A percentile compares a stretch with the other conserved stretches of the same genome.
Conservation (phyloP, 2,113 vertebrate genomes). For the Rhipidura dahli region DNA sequence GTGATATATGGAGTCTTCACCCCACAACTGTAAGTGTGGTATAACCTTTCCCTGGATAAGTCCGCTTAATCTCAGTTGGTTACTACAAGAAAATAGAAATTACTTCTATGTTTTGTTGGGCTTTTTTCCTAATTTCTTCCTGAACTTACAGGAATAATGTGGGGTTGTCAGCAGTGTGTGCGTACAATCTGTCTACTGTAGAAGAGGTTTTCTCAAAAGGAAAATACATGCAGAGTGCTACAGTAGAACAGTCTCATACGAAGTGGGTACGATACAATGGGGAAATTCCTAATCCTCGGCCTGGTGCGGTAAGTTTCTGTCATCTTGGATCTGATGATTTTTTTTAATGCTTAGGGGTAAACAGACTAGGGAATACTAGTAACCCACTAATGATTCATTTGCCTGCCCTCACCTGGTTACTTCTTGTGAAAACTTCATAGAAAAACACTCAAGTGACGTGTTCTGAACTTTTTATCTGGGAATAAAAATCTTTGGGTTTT, state of each 20-base stretch:
- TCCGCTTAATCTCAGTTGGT: not conserved
- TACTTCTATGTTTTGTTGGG: not conserved
- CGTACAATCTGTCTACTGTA: constrained; percentile 84
- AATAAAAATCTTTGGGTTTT: not conserved
- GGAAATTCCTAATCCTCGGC: constrained; percentile 84
- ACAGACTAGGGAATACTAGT: not conserved
- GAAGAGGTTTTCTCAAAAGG: constrained; percentile 91
- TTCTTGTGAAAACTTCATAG: not conserved
- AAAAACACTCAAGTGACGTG: not conserved
- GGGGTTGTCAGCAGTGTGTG: constrained; percentile 92
- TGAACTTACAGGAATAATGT: constrained; percentile 84
- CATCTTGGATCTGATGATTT: not conserved
- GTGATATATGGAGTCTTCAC: constrained; percentile 93
- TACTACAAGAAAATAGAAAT: not conserved
- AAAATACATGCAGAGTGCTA: constrained; percentile 96
- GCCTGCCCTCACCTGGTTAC: not conserved
- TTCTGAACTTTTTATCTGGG: not conserved
- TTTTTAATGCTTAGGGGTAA: not conserved
- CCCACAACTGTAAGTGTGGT: constrained; percentile 88
- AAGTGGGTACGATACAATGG: constrained; percentile 95
- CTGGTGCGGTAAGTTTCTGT: constrained; percentile 85
- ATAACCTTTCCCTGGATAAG: not conserved
- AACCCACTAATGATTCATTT: not conserved
- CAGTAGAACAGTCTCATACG: constrained; percentile 92
- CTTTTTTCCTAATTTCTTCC: not conserved